Evolutionary conservation across 1,140 invertebrate genomes (phyloP).

Genomic region (Brachionus sp.): DNA sequence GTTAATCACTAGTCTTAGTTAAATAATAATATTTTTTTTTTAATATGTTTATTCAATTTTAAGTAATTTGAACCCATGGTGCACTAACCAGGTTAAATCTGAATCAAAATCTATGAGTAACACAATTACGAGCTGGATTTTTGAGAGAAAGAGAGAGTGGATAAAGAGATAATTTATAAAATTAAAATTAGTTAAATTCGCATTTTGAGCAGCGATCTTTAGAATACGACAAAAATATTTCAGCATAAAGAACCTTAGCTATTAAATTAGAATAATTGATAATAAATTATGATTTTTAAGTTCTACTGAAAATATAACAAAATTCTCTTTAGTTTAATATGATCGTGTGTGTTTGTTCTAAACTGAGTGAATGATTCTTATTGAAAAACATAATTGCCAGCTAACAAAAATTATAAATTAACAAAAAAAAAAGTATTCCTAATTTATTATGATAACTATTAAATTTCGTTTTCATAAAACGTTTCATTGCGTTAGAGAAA

Average conservation of each 20-base stretch:
- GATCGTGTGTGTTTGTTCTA: neutral
- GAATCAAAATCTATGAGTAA: neutral
- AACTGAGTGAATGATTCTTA: neutral
- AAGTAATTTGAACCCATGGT: neutral
- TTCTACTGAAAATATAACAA: neutral
- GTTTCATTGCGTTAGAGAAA: neutral
- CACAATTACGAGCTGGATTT: neutral
- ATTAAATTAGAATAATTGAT: neutral
- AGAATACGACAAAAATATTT: neutral
- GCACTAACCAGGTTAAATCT: neutral
- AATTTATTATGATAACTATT: slow-evolving; percentile 35
- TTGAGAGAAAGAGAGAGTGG: neutral
- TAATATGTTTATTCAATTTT: neutral
- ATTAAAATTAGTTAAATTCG: neutral
- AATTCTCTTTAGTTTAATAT: neutral
- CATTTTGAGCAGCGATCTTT: neutral
- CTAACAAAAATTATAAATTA: neutral
- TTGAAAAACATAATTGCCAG: neutral
- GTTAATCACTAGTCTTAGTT: too few species aligned
- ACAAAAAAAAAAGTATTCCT: slow-evolving; percentile 7
- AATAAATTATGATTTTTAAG: neutral
- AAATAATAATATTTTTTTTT: too few species aligned
- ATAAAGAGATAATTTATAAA: neutral
- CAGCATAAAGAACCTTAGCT: neutral
- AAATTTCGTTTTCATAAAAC: neutral